Evolutionary conservation across 2,797 vertebrate genomes (phyloP).

Genomic region (Oreortyx pictus): DNA sequence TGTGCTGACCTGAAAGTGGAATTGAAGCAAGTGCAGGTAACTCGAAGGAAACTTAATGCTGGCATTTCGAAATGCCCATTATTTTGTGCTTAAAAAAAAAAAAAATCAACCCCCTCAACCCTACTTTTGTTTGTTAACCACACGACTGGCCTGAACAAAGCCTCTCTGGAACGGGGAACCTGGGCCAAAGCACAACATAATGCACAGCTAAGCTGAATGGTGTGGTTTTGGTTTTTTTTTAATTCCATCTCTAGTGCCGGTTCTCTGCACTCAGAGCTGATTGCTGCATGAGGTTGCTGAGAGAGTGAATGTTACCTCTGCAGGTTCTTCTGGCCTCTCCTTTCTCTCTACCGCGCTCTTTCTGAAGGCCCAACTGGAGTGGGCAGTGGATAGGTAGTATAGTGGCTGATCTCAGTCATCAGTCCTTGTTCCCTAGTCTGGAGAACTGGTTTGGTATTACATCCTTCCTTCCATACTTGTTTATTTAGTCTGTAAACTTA

Average conservation of each 20-base stretch:
- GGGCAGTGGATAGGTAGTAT: neutral
- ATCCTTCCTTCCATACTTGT: conserved; percentile 60
- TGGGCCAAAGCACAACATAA: neutral
- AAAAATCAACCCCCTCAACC: neutral
- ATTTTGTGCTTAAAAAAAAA: conserved; percentile 49
- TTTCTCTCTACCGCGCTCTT: neutral
- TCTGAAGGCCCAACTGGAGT: accelerated
- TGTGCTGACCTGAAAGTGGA: conserved; percentile 25
- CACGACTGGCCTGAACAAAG: neutral
- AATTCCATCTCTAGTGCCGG: conserved; percentile 2
- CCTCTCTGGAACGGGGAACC: neutral
- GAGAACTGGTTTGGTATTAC: conserved; percentile 14
- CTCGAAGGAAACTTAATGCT: conserved; percentile 56
- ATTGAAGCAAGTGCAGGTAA: conserved; percentile 36
- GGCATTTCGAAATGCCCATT: conserved; percentile 47
- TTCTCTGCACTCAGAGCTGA: neutral
- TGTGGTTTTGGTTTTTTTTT: neutral
- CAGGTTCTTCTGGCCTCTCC: neutral
- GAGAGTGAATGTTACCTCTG: neutral
- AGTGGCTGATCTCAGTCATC: neutral
- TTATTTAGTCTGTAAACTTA: conserved; percentile 47
- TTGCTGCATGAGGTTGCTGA: neutral
- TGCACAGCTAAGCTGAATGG: neutral
- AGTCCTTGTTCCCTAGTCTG: neutral
- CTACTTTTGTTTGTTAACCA: conserved; percentile 44